Base-by-base conservation (phyloP, 2,888 invertebrate genomes). In the Ormyrus nitidulus region DNA sequence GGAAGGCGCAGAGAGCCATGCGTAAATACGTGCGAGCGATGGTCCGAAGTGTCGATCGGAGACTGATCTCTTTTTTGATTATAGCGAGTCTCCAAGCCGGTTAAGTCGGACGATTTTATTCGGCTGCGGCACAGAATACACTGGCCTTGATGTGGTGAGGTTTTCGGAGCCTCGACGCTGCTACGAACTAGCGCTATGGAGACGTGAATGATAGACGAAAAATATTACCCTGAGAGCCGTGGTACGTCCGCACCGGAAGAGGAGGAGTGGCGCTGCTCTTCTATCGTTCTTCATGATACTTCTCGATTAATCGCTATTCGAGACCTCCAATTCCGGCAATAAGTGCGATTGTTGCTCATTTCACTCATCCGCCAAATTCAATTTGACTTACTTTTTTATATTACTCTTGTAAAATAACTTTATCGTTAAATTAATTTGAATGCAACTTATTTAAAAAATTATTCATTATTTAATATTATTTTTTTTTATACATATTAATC, bases 171-270 rank as follows among this genome's bases (percentile, higher is more conserved):
- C 71, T 83, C 84, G 83, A 81, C 77, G 70, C 72, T 82, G 83
- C 77, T 83, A 83, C 83, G 71, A 83, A 85, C 83, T 85, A 84
- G 84, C 79, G 85, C 85, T 86, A 85, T 80, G 83, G 81, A 84
- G 84, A 84, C 81, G 82, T 85, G 85, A 87, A 89, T 88, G 87
- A 85, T 85, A 89, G 88, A 88, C 84, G 88, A 87, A 88, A 86
- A 88, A 89, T 87, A 87, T 88, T 89, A 88, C 88, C 89, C 87
- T 85, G 85, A 84, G 83, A 84, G 81, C 83, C 85, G 86, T 86
- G 85, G 86, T 85, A 86, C 86, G 82, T 84, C 86, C 83, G 83
- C 82, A 86, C 86, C 89, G 89, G 90, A 89, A 89, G 87, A 89
- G 90, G 85, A 87, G n/a, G 71, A 72, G 65, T 68, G 71, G 75